Percentiles rank a stretch among this genome's conserved stretches.
Conservation (phyloP, 2,797 vertebrate genomes). For the Urocyon cinereoargenteus region DNA sequence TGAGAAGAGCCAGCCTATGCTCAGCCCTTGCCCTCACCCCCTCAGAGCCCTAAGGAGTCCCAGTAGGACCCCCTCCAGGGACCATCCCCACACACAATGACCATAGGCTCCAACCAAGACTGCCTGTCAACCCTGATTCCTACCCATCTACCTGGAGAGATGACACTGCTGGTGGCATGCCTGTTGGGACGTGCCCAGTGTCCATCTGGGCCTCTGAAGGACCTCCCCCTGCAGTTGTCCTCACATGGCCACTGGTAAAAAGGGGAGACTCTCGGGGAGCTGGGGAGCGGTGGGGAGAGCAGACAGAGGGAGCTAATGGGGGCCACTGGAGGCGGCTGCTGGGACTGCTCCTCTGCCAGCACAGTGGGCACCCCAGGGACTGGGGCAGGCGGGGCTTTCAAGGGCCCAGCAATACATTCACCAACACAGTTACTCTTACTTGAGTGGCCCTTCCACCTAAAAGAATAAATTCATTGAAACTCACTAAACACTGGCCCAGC, state of each 20-base stretch:
- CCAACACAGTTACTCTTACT: neutral
- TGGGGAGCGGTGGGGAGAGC: neutral
- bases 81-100: neutral
- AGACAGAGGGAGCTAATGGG: neutral
- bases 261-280: neutral
- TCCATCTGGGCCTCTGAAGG: neutral
- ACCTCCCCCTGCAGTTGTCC: neutral
- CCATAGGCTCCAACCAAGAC: neutral
- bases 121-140: neutral
- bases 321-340: neutral
- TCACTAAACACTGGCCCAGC: neutral
- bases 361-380: neutral
- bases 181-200: neutral
- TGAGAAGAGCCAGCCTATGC: neutral
- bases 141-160: neutral
- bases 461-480: neutral
- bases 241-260: neutral
- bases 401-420: neutral
- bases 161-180: neutral
- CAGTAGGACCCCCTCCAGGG: neutral
- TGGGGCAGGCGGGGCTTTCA: neutral
- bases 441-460: neutral
- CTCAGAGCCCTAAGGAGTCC: neutral
- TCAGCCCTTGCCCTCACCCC: neutral
- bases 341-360: neutral